Percentiles rank a stretch among this genome's conserved stretches.
Conservation (phyloP, 1,140 invertebrate species). For the Drosophila persimilis region DNA sequence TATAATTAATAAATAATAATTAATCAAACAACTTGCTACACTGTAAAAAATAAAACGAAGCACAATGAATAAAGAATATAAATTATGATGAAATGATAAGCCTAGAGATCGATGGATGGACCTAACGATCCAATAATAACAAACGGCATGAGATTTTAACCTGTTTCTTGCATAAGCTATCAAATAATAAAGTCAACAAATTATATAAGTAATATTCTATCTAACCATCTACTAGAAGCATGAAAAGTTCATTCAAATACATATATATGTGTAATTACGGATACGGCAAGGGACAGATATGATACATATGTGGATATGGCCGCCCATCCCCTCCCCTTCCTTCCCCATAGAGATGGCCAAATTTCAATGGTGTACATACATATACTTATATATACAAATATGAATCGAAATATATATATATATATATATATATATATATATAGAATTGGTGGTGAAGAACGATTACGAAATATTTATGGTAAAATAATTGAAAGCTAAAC, state of each 20-base stretch:
- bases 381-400: too few relatives aligned
- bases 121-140: conserved; percentile 63
- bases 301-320: conserved; percentile 16
- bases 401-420: conserved; percentile 15
- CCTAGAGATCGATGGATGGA: conserved; percentile 61
- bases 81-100: conserved; percentile 33
- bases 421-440: conserved; percentile 29
- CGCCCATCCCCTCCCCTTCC: conserved; percentile 6
- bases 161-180: conserved; percentile 65
- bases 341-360: conserved; percentile 15
- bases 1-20: conserved; percentile 56
- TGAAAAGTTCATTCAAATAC: conserved; percentile 35
- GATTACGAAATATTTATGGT: conserved; percentile 29
- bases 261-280: conserved; percentile 46
- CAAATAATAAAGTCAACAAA: conserved; percentile 37
- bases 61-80: conserved; percentile 31
- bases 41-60: conserved; percentile 60
- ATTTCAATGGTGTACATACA: conserved; percentile 46
- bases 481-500: conserved; percentile 41
- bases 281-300: conserved; percentile 5
- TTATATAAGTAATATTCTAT: conserved; percentile 21
- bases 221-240: conserved; percentile 41
- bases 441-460: conserved; percentile 18
- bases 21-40: conserved; percentile 70
- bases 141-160: conserved; percentile 74